Evolutionary conservation across 2,797 vertebrate genomes (phyloP).

Genomic region (Setipinna tenuifilis): DNA sequence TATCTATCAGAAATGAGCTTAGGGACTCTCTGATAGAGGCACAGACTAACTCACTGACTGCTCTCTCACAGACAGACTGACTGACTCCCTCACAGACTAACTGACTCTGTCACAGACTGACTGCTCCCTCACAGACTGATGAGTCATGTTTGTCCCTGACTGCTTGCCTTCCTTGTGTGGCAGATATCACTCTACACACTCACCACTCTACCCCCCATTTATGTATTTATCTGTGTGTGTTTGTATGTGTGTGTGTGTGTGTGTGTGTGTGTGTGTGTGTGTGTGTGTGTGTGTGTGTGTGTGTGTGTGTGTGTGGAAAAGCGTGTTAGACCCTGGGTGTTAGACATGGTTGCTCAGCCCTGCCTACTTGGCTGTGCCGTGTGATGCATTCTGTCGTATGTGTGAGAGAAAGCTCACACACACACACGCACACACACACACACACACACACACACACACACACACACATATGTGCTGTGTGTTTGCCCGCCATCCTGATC

Average conservation of each 20-base stretch:
- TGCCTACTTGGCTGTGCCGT: conserved; percentile 15
- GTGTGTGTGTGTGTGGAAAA: not conserved
- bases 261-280: not conserved
- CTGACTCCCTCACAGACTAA: not conserved
- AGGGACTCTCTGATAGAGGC: not conserved
- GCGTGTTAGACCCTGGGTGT: conserved; percentile 20
- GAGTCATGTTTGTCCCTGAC: not conserved
- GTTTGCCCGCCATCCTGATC: too few relatives aligned
- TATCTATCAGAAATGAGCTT: not conserved
- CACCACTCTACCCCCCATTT: not conserved
- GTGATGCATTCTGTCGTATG: not conserved
- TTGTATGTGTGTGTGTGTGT: not conserved
- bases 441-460: too few relatives aligned
- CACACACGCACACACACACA: too few relatives aligned
- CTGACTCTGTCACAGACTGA: not conserved
- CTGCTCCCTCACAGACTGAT: conserved; percentile 13
- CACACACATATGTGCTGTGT: too few relatives aligned
- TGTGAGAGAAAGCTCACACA: too few relatives aligned
- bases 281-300: not conserved
- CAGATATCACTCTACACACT: not conserved
- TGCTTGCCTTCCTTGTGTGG: not conserved
- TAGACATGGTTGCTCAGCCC: conserved; percentile 27
- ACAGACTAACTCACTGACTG: not conserved
- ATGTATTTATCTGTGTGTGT: conserved; percentile 4
- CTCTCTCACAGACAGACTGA: conserved; percentile 25